Evolutionary conservation across 2,888 invertebrate genomes (phyloP).

Genomic region (Melanchra persicariae): DNA sequence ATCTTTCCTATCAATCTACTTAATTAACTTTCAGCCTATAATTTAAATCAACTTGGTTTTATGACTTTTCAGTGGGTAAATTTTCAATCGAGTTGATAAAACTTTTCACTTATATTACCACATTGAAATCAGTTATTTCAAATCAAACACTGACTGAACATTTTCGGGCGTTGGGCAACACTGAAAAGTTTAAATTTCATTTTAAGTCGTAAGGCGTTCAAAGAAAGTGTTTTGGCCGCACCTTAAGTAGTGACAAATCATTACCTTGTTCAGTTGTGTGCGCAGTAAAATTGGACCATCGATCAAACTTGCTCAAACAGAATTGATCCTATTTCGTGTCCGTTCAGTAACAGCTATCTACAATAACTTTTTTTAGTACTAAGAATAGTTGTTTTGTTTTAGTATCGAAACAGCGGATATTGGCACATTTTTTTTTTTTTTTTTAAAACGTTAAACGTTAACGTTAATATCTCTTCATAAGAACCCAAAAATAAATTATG

Average conservation of each 20-base stretch:
- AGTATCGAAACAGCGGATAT: not conserved
- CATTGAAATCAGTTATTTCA: not conserved
- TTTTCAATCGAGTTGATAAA: not conserved
- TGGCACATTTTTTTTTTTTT: too few species aligned
- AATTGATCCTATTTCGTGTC: slow-evolving; percentile 37
- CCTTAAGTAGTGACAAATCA: slow-evolving; percentile 14
- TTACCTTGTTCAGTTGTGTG: slow-evolving; percentile 31
- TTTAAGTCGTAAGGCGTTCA: not conserved
- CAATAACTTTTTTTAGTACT: not conserved
- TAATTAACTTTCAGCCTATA: not conserved
- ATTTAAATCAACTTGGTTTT: not conserved
- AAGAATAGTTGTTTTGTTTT: not conserved
- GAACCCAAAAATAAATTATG: too few species aligned
- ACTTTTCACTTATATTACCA: not conserved
- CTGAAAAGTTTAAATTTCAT: not conserved
- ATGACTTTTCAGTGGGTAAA: not conserved
- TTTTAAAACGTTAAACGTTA: too few species aligned
- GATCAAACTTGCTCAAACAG: slow-evolving; percentile 56
- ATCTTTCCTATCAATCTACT: not conserved
- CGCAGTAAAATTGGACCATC: slow-evolving; percentile 51
- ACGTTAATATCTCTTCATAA: too few species aligned
- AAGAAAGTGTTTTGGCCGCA: slow-evolving; percentile 6
- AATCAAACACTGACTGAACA: not conserved
- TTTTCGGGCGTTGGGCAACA: not conserved
- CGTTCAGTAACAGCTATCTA: slow-evolving; percentile 10